Base-by-base conservation (phyloP, 2,888 invertebrate genomes). In the Fissipunctia ypsillon region DNA sequence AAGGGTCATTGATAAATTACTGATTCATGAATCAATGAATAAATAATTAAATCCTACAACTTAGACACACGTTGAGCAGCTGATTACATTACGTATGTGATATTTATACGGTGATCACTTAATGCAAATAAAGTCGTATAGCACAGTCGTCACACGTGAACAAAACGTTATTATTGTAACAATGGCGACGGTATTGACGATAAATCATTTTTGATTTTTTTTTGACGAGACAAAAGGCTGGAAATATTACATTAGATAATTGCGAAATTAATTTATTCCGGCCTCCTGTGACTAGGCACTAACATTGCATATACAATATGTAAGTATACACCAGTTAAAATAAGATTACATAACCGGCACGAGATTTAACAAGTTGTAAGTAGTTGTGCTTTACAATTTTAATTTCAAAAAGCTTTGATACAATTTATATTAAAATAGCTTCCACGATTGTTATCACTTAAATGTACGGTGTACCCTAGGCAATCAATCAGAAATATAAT, bases 1-100 rank as follows among this genome's bases (percentile, higher is more conserved):
- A 54, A 61, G 73, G 54, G 59, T 61, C 65, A 80, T 59, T 73
- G 45, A 52, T 48, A 60, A 48, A 64, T 71, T 28, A 78, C 19
- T 57, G 31, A 72, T 77, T 52, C 56, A 80, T 60, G n/a, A 4
- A 78, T 69, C 38, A 61, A 68, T 74, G n/a, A 50, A 74, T 63
- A 31, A 60, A 70, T 79, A 25, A 61, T 43, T 35, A 14, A 56
- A 50, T 50, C 14, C 1, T 48, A 61, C 73, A 48, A 56, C n/a
- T 52, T 41, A 28, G 22, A 52, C 22, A 43, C n/a, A 69, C 61
- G 31, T 1, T 25, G 6, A 65, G 1, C 69, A 68, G 78, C 78
- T 76, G 69, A 68, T 81, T 43, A 45, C 2, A 74, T 75, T 41
- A 60, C 60, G 48, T 31, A 61, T 31, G 14, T 31, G 25, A 52